Evolutionary conservation across 2,888 invertebrate genomes (phyloP).

Genomic region (Pegoplata infirma): DNA sequence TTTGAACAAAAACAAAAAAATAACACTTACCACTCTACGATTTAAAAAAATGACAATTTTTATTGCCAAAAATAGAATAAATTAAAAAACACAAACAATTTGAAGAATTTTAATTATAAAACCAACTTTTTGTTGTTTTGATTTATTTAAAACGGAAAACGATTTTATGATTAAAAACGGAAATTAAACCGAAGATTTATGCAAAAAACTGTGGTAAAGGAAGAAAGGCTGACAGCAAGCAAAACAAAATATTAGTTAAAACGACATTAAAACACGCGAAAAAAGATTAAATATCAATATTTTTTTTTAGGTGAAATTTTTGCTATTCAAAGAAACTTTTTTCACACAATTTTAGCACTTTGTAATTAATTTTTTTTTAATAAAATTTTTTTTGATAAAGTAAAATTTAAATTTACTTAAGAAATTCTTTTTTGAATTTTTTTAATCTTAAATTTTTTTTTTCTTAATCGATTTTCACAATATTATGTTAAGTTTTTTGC

Average conservation of each 20-base stretch:
- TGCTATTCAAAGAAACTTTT: too few species aligned
- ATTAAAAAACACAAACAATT: neutral
- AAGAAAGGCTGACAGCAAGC: constrained; percentile 9
- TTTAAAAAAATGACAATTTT: neutral
- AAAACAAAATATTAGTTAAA: neutral
- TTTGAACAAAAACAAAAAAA: too few species aligned
- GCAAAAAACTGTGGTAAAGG: neutral
- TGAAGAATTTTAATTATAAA: neutral
- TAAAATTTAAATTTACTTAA: too few species aligned
- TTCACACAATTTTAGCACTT: too few species aligned
- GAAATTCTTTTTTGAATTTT: too few species aligned
- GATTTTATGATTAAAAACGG: constrained; percentile 18
- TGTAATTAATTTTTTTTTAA: too few species aligned
- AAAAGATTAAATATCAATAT: too few species aligned
- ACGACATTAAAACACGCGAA: neutral
- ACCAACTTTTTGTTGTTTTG: neutral
- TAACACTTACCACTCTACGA: neutral
- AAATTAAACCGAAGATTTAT: constrained; percentile 34
- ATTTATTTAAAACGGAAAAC: neutral
- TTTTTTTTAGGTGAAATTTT: too few species aligned
- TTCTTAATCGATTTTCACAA: neutral
- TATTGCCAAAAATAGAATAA: neutral
- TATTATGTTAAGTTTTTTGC: neutral
- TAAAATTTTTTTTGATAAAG: too few species aligned
- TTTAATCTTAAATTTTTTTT: neutral